Base-by-base conservation (phyloP, 2,888 invertebrate genomes). In the Octonoba sinensis region DNA sequence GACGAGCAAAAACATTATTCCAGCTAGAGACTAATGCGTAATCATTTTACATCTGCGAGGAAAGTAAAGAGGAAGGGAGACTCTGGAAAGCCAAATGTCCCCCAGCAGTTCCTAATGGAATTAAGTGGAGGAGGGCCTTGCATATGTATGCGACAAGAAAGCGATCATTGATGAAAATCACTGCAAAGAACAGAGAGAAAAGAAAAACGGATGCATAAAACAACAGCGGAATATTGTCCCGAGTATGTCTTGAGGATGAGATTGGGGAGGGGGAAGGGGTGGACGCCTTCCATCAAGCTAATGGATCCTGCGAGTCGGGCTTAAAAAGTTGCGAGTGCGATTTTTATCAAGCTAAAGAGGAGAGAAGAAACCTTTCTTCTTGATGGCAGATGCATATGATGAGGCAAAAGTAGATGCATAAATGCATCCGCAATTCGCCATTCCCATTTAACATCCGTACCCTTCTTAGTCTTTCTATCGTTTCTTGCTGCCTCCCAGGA, bases 321-420 rank as follows among this genome's bases (percentile, higher is more conserved):
- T 72, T 36, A 78, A 78, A 72, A 78, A 78, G 72, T 72, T 72
- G 66, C 49, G 71, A 72, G 78, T 66, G 78, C 71, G 72, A 78
- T 78, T 78, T 78, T 78, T 78, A 78, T 78, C 78, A 78, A 78
- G 78, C 71, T 66, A 72, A 77, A 77, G 71, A 77, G 70, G 70
- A 70, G 76, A 77, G 76, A 71, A 77, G 77, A 77, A 77, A 77
- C 78, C 72, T 78, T 78, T 78, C 78, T 66, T 66, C 65, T 72
- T 72, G 78, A 78, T 78, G 78, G 78, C 78, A 78, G 78, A 78
- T 78, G 78, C 78, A 66, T 71, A 78, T 78, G 78, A 78, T 78
- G 78, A 78, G 78, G 60, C 78, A 72, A 78, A 78, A 78, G 78
- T 78, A 72, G 78, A 78, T 78, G 78, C 78, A 78, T 78, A 78